Percentiles rank a stretch among this genome's conserved stretches.
These are phyloP conservation scores for Danaus chrysippus DNA, from an alignment of 2,888 invertebrate genomes.

Conservation along the genomic window DNA sequence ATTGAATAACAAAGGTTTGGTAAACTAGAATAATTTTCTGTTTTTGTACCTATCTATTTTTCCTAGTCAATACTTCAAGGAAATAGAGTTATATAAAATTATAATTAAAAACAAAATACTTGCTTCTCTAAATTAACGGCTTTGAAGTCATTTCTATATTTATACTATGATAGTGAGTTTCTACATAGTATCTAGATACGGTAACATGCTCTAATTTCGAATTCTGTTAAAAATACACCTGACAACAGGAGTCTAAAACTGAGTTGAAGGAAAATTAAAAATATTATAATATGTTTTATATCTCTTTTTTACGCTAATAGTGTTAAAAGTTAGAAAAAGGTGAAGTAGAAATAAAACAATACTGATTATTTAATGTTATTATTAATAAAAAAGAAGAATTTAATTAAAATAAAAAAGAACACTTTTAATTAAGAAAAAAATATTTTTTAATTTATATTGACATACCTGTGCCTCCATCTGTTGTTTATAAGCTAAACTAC, in stretches of 20 bases:
- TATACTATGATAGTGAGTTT: conserved; percentile 22
- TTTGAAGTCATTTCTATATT: conserved; percentile 26
- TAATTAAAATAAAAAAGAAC: not conserved
- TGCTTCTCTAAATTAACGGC: conserved; percentile 7
- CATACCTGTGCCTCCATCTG: conserved; percentile 51
- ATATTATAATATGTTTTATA: too few species aligned
- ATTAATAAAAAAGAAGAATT: not conserved
- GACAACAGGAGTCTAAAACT: not conserved
- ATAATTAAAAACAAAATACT: too few species aligned
- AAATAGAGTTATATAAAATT: too few species aligned
- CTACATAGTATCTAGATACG: conserved; percentile 17
- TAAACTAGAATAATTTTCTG: too few species aligned
- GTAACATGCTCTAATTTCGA: conserved; percentile 27
- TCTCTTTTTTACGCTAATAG: too few species aligned
- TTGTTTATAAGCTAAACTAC: conserved; percentile 30
- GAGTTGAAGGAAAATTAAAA: too few species aligned
- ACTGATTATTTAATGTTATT: not conserved
- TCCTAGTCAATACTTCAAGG: too few species aligned
- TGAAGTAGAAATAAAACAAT: too few species aligned
- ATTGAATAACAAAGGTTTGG: too few species aligned
- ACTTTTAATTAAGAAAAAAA: not conserved
- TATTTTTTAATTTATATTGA: conserved; percentile 4
- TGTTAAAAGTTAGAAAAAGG: too few species aligned
- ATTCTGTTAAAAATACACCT: conserved; percentile 21
- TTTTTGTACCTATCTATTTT: too few species aligned